A percentile compares a stretch with the other conserved stretches of the same genome.
Conservation (phyloP, 2,797 vertebrate species). For the Coranthus polyacanthus region DNA sequence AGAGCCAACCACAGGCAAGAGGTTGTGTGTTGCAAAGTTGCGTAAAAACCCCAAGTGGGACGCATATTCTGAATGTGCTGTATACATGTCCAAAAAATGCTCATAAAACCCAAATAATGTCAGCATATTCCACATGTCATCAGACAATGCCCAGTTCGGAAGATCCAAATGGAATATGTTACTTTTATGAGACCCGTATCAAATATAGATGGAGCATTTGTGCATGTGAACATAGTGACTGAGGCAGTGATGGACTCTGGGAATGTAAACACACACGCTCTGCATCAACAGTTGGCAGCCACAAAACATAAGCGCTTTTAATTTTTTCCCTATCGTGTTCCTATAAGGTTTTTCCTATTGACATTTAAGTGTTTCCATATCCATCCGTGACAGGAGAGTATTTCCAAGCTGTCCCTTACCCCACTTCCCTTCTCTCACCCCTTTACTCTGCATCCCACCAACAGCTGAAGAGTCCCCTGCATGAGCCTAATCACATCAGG, state of each 20-base stretch:
- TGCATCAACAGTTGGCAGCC: conserved; percentile 22
- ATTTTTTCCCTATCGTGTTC: neutral
- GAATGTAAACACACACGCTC: conserved; percentile 66
- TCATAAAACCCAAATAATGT: no score
- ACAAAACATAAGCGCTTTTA: neutral
- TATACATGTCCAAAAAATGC: no score
- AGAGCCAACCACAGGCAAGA: no score
- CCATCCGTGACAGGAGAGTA: neutral
- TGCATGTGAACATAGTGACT: neutral
- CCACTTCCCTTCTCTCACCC: conserved; percentile 1
- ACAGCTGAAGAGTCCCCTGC: conserved; percentile 67
- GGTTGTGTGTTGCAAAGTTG: no score
- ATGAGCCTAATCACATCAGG: conserved; percentile 56
- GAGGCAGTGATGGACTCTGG: conserved; percentile 45
- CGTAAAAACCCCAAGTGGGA: no score
- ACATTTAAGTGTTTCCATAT: neutral
- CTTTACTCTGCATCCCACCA: conserved; percentile 54
- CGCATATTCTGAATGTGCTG: no score
- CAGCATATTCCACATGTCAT: no score
- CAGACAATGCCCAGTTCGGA: no score
- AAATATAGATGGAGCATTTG: no score
- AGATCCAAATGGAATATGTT: no score
- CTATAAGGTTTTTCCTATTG: neutral
- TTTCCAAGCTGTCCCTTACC: neutral
- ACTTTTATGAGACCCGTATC: no score